These are phyloP conservation scores for Regulus satrapa DNA, from an alignment of 2,113 vertebrate genomes.

Conservation along the genomic window DNA sequence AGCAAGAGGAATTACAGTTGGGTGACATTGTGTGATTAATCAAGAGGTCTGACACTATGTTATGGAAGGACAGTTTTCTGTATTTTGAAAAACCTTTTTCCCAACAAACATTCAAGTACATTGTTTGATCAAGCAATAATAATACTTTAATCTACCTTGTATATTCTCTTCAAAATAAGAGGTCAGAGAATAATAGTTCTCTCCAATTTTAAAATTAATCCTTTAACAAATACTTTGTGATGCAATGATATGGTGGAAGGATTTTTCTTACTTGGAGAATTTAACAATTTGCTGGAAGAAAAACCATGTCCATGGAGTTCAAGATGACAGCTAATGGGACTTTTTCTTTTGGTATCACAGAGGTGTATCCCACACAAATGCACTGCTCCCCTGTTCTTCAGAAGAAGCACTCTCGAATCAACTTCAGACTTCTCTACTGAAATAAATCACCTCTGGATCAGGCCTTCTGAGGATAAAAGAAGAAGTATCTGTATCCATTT, in stretches of 20 bases:
- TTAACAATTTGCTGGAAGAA: background rate
- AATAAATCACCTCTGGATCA: background rate
- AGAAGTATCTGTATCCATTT: background rate
- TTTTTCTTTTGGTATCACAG: background rate
- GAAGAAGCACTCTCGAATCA: background rate
- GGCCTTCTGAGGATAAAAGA: background rate
- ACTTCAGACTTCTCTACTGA: background rate
- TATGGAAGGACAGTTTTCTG: background rate
- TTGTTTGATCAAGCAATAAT: constrained; percentile 48
- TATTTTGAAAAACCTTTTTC: constrained; percentile 19
- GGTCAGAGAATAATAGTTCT: background rate
- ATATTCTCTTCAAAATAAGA: constrained; percentile 17
- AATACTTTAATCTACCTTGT: constrained; percentile 13
- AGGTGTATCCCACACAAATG: background rate
- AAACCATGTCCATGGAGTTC: background rate
- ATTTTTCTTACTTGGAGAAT: background rate
- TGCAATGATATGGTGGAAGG: background rate
- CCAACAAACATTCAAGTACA: background rate
- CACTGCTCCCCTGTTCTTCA: background rate
- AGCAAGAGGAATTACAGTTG: constrained; percentile 10
- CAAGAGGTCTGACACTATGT: background rate
- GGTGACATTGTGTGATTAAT: constrained; percentile 20
- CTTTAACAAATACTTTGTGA: constrained; percentile 13
- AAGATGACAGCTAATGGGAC: background rate
- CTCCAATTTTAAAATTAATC: background rate